Evolutionary conservation across 2,888 invertebrate genomes (phyloP), one percentile per base, ranked within the genome.

Genomic region (Ceriagrion tenellum): DNA sequence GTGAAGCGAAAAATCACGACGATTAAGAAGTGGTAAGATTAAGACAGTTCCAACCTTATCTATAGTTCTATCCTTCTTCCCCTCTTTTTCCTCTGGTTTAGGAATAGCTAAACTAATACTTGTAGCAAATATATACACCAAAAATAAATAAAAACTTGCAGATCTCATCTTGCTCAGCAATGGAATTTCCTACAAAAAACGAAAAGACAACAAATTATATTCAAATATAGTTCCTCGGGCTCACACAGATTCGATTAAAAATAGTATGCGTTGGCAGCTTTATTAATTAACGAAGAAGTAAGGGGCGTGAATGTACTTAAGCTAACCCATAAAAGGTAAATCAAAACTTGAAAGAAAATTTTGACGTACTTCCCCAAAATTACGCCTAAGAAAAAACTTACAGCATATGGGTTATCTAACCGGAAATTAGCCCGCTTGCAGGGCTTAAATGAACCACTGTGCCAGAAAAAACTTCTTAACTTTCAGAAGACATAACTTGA

Each of bases 31-130:
- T 35, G 30, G 0, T 47, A 95, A 55, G 12, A 95, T 20, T 26
- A 74, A 81, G 47, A 6, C 95, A 95, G 95, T 55, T 93, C 95
- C 95, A 90, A 96, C 95, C 63, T 95, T 96, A 74, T 98, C 98
- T 96, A 98, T 97, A 35, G 98, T 97, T 95, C 98, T 97, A 95
- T 98, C 98, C 88, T 97, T 97, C 26, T 98, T 97, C 26, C 69
- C 93, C 95, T 98, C 98, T 91, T 96, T 96, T 55, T 96, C 96
- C 91, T 98, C 98, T 26, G 98, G 98, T 96, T 98, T 98, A 0
- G 98, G 98, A 93, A 98, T 98, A 23, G 98, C 98, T 93, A 97
- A 96, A 55, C 97, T 97, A 95, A 96, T 95, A 88, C 95, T 95
- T 95, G 96, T 96, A 88, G 96, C 96, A 95, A 96, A 88, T 95